Evolutionary conservation across 1,140 invertebrate species (phyloP).

Genomic region (Drosophila orena): DNA sequence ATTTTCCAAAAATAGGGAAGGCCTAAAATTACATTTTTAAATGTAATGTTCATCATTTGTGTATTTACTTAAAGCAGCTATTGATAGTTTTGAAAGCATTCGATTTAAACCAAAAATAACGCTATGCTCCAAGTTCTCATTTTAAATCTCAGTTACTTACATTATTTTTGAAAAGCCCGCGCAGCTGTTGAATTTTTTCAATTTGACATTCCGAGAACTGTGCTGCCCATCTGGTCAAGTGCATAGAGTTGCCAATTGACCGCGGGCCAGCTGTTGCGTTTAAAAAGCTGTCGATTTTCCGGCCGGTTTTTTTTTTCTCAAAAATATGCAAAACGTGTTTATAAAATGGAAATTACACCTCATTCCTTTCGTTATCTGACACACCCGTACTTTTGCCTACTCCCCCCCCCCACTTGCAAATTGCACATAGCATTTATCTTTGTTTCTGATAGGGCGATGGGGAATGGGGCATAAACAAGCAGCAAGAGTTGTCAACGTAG

Average conservation of each 20-base stretch:
- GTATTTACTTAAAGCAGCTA: too few relatives aligned
- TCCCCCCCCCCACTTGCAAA: neutral
- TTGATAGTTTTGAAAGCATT: too few relatives aligned
- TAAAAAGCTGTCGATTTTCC: neutral
- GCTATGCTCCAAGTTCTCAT: neutral
- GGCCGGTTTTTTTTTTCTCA: neutral
- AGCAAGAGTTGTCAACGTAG: conserved; percentile 33
- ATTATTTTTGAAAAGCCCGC: too few relatives aligned
- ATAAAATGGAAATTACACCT: neutral
- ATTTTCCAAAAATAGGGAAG: neutral
- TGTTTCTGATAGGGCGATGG: conserved; percentile 41
- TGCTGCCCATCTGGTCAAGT: neutral
- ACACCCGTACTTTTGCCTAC: conserved; percentile 10
- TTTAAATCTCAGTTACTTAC: neutral
- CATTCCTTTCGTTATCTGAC: conserved; percentile 4
- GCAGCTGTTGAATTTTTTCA: neutral
- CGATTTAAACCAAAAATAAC: too few relatives aligned
- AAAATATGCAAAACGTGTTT: conserved; percentile 30
- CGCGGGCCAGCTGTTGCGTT: neutral
- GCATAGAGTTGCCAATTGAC: neutral
- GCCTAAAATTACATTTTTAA: too few relatives aligned
- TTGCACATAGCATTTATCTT: conserved; percentile 45
- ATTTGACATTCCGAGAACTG: neutral
- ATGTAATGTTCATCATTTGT: too few relatives aligned
- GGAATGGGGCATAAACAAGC: conserved; percentile 23